phyloP scores from a whole-genome alignment of 1,140 invertebrate species.

The Rhizoglyphus robini region DNA sequence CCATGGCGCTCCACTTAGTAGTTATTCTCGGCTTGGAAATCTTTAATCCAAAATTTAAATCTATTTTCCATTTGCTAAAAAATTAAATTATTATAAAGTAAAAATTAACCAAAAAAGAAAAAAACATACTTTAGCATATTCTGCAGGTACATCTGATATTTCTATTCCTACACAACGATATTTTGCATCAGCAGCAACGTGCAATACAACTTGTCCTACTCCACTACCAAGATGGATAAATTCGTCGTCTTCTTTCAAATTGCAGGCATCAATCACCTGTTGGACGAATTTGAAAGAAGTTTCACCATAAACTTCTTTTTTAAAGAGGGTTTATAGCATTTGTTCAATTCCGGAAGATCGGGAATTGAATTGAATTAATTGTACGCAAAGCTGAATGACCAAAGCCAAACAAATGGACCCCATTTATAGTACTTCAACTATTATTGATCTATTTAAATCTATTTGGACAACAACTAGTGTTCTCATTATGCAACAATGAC shows the following conservation, averaged over 20 bases:
- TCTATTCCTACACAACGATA: conserved; percentile 88
- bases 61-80: conserved; percentile 67
- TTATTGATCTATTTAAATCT: no score
- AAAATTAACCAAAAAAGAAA: background rate
- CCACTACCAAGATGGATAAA: conserved; percentile 90
- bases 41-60: conserved; percentile 83
- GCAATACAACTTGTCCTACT: conserved; percentile 91
- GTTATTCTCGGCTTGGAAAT: no score
- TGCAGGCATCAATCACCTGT: conserved; percentile 92
- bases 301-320: conserved; percentile 96
- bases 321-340: conserved; percentile 87
- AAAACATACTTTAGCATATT: conserved; percentile 65
- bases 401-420: no score
- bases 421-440: no score
- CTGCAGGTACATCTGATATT: conserved; percentile 84
- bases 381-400: no score
- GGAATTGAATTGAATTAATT: conserved; percentile 83
- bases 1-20: no score
- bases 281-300: conserved; percentile 89
- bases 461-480: no score
- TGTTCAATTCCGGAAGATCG: conserved; percentile 90
- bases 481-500: no score
- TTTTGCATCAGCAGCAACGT: conserved; percentile 83
- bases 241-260: conserved; percentile 76
- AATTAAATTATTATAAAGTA: conserved; percentile 19